Evolutionary conservation across 2,797 vertebrate species (phyloP), one percentile per base, ranked within the genome.

Genomic region (Amphiprion clarkii): DNA sequence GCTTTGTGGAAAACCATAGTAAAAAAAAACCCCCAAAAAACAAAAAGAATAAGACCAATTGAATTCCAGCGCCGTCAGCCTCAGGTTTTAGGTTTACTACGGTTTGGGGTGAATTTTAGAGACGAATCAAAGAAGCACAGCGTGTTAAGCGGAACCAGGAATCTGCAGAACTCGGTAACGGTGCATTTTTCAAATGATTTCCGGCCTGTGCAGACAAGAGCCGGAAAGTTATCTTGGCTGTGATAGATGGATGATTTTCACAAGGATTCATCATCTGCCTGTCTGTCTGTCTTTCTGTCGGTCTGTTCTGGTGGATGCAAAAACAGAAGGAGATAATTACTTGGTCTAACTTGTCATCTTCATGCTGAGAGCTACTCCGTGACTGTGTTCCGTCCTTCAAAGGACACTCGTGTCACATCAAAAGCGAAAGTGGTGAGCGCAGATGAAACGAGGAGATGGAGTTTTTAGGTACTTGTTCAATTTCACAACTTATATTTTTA

Each of bases 141-240:
- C 64, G 73, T 69, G 74, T 69, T 74, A 87, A 82, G 77, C 3
- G 68, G 79, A 91, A 88, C 75, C 59, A 39, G 58, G 66, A 83
- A 85, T 87, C 83, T 81, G 81, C 80, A 68, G 60, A 86, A 83
- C 76, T 70, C 84, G 78, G 85, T 86, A 78, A 75, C 5, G 61
- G 76, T 63, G 70, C 49, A 85, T 89, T 89, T 88, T 85, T 87
- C 76, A 88, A 84, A 83, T 78, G 68, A 83, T 88, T 90, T 76
- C 40, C 56, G 85, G 83, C 66, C 75, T 74, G 75, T 27, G 52
- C 65, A 89, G 67, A 79, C 49, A 65, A 76, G 61, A 53, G 17
- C 54, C 48, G 52, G 42, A 75, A 53, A 58, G 67, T 52, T 56
- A 71, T 78, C 67, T 55, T 70, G 62, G 77, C 60, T 40, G 53